Evolutionary conservation across 2,797 vertebrate species (phyloP), one percentile per base, ranked within the genome.

Genomic region (Sebastes jordani): DNA sequence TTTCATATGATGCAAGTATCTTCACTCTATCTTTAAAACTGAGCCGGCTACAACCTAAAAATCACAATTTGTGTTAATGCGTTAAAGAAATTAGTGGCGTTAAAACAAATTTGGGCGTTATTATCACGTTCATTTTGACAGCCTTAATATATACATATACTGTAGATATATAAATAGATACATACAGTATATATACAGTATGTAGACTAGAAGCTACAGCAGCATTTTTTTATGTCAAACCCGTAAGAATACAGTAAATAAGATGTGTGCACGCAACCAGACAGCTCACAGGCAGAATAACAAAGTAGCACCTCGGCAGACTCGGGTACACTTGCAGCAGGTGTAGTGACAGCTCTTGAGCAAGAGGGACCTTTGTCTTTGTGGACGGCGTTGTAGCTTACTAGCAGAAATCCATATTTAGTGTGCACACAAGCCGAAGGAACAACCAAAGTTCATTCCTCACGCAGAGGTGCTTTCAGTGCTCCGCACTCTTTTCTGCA

Each of bases 401-500:
- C 30, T 7, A 54, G 16, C 29, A 74, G 29, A 77, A 82, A 81
- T 88, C 61, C 38, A 80, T 70, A 46, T 76, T 66, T 34, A 30
- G 18, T 52, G 11, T 38, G 64, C 32, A 71, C 61, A 62, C 69
- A 72, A 75, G 54, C 74, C 6, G 54, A 54, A 62, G 27, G 46
- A 71, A 49, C 63, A 80, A 38, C 27, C 30, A 54, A 56, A 80
- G 42, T 74, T 72, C 54, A 67, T 42, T 63, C 32, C 56, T 64
- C 27, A 46, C 54, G n/a, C 0, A 14, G 54, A 72, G 7, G 10
- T 63, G 16, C 72, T 71, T 78, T 74, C 18, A 72, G 46, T 62
- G 66, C 56, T 55, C 59, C 5, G 4, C 8, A 38, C 75, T 84
- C 30, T 84, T 86, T 79, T 74, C 38, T 78, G 67, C 71, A 88